phyloP scores from a whole-genome alignment of 2,113 vertebrate genomes.

The Mixornis gularis region DNA sequence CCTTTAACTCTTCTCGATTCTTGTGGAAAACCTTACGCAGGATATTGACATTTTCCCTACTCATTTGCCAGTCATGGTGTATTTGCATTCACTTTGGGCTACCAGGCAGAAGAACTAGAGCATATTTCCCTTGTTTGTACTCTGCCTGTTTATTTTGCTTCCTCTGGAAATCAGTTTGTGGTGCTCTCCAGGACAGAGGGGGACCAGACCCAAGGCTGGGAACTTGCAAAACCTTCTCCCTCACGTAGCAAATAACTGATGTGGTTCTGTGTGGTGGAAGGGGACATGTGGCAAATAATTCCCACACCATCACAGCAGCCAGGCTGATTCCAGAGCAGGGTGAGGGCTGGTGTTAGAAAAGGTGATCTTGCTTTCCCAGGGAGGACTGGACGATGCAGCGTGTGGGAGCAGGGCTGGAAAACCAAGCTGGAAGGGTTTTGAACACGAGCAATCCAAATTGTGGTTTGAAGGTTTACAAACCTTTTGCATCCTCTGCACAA shows the following conservation, averaged over 20 bases:
- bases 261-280: neutral
- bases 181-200: neutral
- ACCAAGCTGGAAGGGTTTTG: neutral
- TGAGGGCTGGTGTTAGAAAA: constrained; percentile 28
- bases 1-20: neutral
- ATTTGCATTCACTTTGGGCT: neutral
- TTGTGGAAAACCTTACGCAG: neutral
- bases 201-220: neutral
- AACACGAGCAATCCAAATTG: neutral
- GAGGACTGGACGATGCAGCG: neutral
- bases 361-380: neutral
- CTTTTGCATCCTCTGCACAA: neutral
- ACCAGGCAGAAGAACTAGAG: neutral
- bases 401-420: constrained; percentile 28
- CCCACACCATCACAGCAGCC: neutral
- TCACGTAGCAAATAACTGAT: neutral
- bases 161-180: neutral
- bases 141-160: neutral
- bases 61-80: neutral
- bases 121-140: neutral
- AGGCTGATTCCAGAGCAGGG: constrained; percentile 25
- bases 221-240: neutral
- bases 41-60: neutral
- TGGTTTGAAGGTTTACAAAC: neutral
- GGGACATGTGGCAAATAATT: neutral